A percentile compares a stretch with the other conserved stretches of the same genome.
phyloP scores from a whole-genome alignment of 37 sponge, comb jelly and placozoan species.

The Agelas oroides region DNA sequence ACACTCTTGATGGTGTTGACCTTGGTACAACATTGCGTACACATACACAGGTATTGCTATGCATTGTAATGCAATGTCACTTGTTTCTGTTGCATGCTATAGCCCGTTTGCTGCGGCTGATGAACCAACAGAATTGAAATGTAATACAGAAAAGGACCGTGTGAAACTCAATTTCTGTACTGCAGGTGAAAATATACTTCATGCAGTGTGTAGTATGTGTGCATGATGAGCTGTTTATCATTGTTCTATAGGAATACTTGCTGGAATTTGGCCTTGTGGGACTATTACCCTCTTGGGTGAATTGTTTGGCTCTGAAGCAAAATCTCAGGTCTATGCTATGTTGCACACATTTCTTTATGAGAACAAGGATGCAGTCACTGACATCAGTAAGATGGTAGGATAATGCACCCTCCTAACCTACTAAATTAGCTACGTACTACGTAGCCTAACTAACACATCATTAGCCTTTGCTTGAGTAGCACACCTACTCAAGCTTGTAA shows the following conservation, averaged over 20 bases:
- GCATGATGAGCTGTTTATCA: background rate
- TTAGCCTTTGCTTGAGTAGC: no score
- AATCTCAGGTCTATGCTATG: conserved; percentile 36
- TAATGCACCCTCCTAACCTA: no score
- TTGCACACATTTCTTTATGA: conserved; percentile 19
- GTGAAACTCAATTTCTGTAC: conserved; percentile 29
- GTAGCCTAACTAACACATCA: no score
- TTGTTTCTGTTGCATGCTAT: no score
- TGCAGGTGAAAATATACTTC: no score
- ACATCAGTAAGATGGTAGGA: conserved; percentile 32
- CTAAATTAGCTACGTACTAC: no score
- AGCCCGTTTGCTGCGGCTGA: background rate
- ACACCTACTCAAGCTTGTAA: no score
- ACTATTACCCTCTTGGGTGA: conserved; percentile 34
- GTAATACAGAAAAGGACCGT: conserved; percentile 49
- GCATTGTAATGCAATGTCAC: no score
- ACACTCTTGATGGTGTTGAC: no score
- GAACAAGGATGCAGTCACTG: background rate
- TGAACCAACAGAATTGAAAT: conserved; percentile 1
- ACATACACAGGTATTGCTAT: no score
- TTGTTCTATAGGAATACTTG: conserved; percentile 34
- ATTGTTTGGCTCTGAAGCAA: conserved; percentile 25
- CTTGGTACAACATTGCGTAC: no score
- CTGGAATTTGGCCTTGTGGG: conserved; percentile 61
- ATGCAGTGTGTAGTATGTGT: no score